Evolutionary conservation across 2,888 invertebrate species (phyloP).

Genomic region (Apoderus coryli): DNA sequence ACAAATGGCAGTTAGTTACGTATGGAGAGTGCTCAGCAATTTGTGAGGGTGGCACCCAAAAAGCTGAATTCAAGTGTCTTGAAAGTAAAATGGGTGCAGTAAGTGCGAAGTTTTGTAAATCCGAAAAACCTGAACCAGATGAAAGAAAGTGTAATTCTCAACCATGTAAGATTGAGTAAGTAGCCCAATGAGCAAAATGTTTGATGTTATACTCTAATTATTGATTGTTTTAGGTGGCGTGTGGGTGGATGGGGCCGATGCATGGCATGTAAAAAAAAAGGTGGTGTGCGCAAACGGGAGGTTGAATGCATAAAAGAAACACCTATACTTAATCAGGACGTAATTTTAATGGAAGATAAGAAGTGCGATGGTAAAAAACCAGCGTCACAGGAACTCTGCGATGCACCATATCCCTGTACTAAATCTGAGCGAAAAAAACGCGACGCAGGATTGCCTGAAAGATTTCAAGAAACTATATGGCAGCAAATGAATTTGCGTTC

Average conservation of each 20-base stretch:
- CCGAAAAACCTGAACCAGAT: slow-evolving; percentile 31
- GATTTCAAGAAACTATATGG: too few species aligned
- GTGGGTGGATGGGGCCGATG: slow-evolving; percentile 49
- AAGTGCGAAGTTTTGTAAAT: slow-evolving; percentile 37
- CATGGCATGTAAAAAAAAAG: slow-evolving; percentile 36
- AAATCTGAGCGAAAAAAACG: too few species aligned
- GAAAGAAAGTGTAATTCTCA: slow-evolving; percentile 35
- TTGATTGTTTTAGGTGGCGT: slow-evolving; percentile 41
- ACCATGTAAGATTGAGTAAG: slow-evolving; percentile 36
- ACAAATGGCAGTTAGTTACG: slow-evolving; percentile 46
- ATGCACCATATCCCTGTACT: slow-evolving; percentile 27
- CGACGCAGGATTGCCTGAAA: too few species aligned
- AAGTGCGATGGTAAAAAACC: slow-evolving; percentile 26
- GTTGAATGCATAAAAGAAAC: slow-evolving; percentile 37
- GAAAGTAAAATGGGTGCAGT: slow-evolving; percentile 48
- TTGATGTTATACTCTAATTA: too few species aligned
- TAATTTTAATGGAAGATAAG: slow-evolving; percentile 30
- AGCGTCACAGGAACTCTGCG: slow-evolving; percentile 28
- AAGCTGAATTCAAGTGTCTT: slow-evolving; percentile 40
- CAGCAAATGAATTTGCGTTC: too few species aligned
- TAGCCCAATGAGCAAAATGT: too few species aligned
- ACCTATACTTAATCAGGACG: slow-evolving; percentile 32
- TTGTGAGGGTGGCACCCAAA: slow-evolving; percentile 45
- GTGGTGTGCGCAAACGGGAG: slow-evolving; percentile 32
- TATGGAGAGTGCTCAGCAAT: slow-evolving; percentile 46